phyloP scores from a whole-genome alignment of 2,888 invertebrate species.

The Pyrrhia umbra region DNA sequence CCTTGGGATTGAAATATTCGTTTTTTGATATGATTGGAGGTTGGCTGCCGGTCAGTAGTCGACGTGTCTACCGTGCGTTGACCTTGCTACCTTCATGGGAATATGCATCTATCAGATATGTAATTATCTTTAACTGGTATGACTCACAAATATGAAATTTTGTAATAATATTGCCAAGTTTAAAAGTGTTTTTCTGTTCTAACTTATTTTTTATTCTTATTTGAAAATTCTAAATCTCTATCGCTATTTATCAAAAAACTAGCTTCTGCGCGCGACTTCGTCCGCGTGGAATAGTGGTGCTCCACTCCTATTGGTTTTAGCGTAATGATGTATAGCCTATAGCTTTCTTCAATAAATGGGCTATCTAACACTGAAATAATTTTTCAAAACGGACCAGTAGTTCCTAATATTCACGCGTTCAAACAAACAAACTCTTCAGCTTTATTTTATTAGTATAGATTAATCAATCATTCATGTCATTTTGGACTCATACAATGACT shows the following conservation, averaged over 20 bases:
- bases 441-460: too few relatives aligned
- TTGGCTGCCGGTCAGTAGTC: slow-evolving; percentile 59
- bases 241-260: slow-evolving; percentile 22
- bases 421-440: too few relatives aligned
- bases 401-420: too few relatives aligned
- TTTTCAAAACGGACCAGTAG: too few relatives aligned
- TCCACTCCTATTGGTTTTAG: too few relatives aligned
- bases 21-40: slow-evolving; percentile 59
- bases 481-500: slow-evolving; percentile 4
- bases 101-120: slow-evolving; percentile 18
- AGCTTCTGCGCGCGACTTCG: slow-evolving; percentile 22
- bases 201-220: slow-evolving; percentile 1
- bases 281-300: too few relatives aligned
- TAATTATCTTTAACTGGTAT: slow-evolving; percentile 19
- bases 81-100: slow-evolving; percentile 53
- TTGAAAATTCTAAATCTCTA: neutral
- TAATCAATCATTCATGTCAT: slow-evolving; percentile 25
- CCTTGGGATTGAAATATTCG: slow-evolving; percentile 57
- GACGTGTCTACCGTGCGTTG: slow-evolving; percentile 44
- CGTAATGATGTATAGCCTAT: too few relatives aligned
- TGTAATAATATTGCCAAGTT: neutral
- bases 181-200: neutral
- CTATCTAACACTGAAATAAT: too few relatives aligned
- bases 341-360: too few relatives aligned
- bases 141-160: neutral